These are phyloP conservation scores for Vicugna pacos DNA, from an alignment of 2,113 vertebrate genomes.

Conservation along the genomic window DNA sequence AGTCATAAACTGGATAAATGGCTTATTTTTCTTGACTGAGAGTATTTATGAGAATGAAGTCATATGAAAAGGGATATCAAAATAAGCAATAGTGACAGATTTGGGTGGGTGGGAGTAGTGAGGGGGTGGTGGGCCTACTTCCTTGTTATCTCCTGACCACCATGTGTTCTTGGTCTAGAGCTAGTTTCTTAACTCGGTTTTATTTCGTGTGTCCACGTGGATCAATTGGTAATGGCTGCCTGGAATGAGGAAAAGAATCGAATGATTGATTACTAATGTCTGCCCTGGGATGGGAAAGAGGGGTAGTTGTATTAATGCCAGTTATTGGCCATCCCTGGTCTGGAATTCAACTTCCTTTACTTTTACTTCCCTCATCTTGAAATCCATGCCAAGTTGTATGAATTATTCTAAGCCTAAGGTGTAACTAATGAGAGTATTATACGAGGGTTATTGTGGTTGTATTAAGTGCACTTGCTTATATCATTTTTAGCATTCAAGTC, in stretches of 20 bases:
- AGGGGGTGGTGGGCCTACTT: background rate
- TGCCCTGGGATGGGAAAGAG: background rate
- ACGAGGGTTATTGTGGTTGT: background rate
- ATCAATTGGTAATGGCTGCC: background rate
- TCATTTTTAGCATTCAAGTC: constrained; percentile 17
- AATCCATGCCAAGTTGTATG: background rate
- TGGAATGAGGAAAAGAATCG: background rate
- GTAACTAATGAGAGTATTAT: background rate
- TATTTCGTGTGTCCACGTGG: background rate
- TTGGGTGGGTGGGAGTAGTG: background rate
- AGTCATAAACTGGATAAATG: constrained; percentile 38
- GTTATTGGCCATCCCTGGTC: background rate
- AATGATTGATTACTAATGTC: background rate
- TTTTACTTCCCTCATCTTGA: background rate
- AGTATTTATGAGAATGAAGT: constrained; percentile 58
- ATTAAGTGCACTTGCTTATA: constrained; percentile 16
- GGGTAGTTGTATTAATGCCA: background rate
- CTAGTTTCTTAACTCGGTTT: background rate
- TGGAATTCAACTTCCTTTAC: background rate
- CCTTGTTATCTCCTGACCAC: background rate
- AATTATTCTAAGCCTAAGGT: background rate
- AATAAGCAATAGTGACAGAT: background rate
- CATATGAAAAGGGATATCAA: constrained; percentile 29
- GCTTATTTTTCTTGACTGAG: constrained; percentile 65
- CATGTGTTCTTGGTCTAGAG: background rate